Percentiles rank a stretch among this genome's conserved stretches.
These are phyloP conservation scores for Abrostola triplasia DNA, from an alignment of 2,888 invertebrate genomes.

Conservation along the genomic window DNA sequence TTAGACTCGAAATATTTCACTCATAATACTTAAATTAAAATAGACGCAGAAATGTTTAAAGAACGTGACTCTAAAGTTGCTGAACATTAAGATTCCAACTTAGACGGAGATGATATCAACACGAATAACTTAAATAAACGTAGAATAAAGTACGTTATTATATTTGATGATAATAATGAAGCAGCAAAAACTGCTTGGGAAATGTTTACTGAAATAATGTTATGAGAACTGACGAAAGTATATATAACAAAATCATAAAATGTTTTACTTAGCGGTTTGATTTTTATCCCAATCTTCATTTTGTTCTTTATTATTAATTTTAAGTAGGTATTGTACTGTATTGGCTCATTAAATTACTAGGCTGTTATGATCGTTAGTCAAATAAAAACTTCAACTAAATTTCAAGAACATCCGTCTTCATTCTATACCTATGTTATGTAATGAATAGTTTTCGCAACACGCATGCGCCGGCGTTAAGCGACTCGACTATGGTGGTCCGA, in stretches of 20 bases:
- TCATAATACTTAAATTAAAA: constrained; percentile 39
- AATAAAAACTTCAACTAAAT: constrained; percentile 39
- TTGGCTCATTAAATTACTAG: no score
- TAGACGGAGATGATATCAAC: constrained; percentile 57
- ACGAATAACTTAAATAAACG: constrained; percentile 48
- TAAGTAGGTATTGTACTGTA: no score
- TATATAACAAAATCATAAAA: constrained; percentile 18
- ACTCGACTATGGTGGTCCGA: constrained; percentile 80
- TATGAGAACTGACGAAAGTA: constrained; percentile 18
- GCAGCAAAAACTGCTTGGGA: constrained; percentile 33
- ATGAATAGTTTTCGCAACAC: constrained; percentile 60
- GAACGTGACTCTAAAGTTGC: constrained; percentile 54
- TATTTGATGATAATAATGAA: constrained; percentile 47
- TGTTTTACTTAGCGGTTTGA: constrained; percentile 7
- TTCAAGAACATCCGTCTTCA: constrained; percentile 53
- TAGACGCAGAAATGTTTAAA: constrained; percentile 39
- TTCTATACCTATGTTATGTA: constrained; percentile 39
- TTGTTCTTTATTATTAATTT: no score
- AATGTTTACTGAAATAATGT: constrained; percentile 22
- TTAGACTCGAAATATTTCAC: constrained; percentile 34
- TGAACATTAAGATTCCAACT: constrained; percentile 57
- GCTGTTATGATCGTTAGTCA: constrained; percentile 24
- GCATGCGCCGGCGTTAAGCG: constrained; percentile 57
- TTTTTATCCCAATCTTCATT: background rate
- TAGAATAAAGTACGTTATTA: constrained; percentile 46